Evolutionary conservation across 1,140 invertebrate species (phyloP), one percentile per base, ranked within the genome.

Genomic region (Pachyrhynchus sulphureomaculatus): DNA sequence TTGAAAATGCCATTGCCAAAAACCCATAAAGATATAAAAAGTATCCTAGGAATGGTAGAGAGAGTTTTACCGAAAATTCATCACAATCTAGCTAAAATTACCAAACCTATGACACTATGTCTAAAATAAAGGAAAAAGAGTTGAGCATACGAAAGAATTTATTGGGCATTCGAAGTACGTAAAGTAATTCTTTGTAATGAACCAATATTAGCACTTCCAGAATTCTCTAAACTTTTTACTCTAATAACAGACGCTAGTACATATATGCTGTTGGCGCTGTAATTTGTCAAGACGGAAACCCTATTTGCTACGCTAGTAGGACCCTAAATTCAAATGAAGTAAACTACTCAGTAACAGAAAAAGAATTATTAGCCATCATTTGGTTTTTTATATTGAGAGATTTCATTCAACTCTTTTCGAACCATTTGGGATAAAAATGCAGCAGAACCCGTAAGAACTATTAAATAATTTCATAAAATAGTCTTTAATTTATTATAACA

Each of bases 181-280:
- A 60, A 60, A 44, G 36, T 55, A 32, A 15, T 60, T 2, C 6
- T 60, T 39, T 53, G 20, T 17, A 51, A 52, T 15, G 57, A 47
- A 9, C 10, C 58, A 1, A 21, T 69, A 12, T 52, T 65, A 32
- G 1, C 18, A 44, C 67, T 54, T 36, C 67, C 68, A 0, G 62
- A 71, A 41, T 68, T 67, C 48, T 15, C 9, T 4, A 66, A 69
- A 66, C 42, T 42, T 8, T 73, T 74, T 42, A 29, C 62, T 21
- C 8, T 72, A 4, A 74, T 65, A 1, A 64, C 64, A 1, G 66
- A 68, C 12, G 24, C 52, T 5, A 55, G 52, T 29, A 42, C 42
- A 26, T 26, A 42, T 41, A 10, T 39, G 51, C 36, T 41, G 23
- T 54, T 2, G 51, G 36, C n/a, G 51, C 34, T 44, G 51, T 54